These are phyloP conservation scores for Astatoreochromis straeleni DNA, from an alignment of 2,113 vertebrate genomes.

Conservation along the genomic window DNA sequence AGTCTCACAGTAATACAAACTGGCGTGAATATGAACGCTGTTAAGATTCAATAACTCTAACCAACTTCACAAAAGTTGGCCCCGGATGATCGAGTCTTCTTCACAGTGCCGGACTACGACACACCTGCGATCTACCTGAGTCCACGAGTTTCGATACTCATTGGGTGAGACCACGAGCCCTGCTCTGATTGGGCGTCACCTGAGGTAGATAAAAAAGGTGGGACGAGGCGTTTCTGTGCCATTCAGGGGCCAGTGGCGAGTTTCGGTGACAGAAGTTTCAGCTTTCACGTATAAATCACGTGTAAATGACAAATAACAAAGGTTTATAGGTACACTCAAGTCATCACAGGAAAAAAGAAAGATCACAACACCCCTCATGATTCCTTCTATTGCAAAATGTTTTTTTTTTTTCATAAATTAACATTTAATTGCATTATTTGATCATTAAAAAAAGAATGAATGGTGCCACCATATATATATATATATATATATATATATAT, in stretches of 20 bases:
- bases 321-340: not conserved
- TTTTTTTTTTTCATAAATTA: not conserved
- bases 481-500: not conserved
- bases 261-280: conserved; percentile 12
- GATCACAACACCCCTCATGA: not conserved
- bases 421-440: not conserved
- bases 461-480: no score
- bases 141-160: conserved; percentile 26
- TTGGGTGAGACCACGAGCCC: conserved; percentile 6
- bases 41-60: not conserved
- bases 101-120: not conserved
- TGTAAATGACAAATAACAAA: not conserved
- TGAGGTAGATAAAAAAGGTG: not conserved
- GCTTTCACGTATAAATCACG: not conserved
- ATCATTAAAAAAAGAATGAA: not conserved
- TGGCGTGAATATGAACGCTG: not conserved
- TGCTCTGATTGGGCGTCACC: conserved; percentile 36
- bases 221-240: not conserved
- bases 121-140: conserved; percentile 45
- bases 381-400: not conserved
- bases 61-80: not conserved
- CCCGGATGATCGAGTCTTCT: not conserved
- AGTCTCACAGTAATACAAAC: not conserved
- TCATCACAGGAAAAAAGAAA: not conserved
- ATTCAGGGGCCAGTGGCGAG: not conserved